Evolutionary conservation across 2,113 vertebrate species (phyloP).

Genomic region (Octodon degus): DNA sequence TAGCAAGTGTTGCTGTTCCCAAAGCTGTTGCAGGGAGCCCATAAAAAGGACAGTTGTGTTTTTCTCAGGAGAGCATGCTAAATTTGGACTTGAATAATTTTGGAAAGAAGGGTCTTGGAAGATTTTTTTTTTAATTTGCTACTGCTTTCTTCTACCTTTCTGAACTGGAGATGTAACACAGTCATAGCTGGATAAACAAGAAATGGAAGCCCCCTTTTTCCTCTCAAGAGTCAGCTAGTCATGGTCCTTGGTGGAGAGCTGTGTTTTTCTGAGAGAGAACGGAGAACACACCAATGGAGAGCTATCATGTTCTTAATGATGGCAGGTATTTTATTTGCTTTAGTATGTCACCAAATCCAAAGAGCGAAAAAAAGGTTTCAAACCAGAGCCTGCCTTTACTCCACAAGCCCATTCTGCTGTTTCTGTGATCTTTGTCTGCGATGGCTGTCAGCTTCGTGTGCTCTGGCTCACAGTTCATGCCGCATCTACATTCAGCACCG

Average conservation of each 20-base stretch:
- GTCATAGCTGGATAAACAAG: background rate
- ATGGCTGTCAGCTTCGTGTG: background rate
- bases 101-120: background rate
- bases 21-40: background rate
- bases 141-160: background rate
- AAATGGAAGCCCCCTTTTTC: background rate
- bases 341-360: background rate
- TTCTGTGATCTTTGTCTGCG: background rate
- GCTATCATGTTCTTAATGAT: background rate
- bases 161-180: background rate
- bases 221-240: background rate
- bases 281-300: background rate
- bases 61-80: background rate
- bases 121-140: background rate
- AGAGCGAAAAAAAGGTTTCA: background rate
- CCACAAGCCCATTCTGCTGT: background rate
- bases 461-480: background rate
- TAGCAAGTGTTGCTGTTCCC: background rate
- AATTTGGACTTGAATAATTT: constrained; percentile 35
- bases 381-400: background rate
- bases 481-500: background rate
- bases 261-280: background rate
- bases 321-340: no score
- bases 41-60: background rate
- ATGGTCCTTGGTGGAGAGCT: background rate